Evolutionary conservation across 2,797 vertebrate species (phyloP).

Genomic region (Stomatorhinus walkeri): DNA sequence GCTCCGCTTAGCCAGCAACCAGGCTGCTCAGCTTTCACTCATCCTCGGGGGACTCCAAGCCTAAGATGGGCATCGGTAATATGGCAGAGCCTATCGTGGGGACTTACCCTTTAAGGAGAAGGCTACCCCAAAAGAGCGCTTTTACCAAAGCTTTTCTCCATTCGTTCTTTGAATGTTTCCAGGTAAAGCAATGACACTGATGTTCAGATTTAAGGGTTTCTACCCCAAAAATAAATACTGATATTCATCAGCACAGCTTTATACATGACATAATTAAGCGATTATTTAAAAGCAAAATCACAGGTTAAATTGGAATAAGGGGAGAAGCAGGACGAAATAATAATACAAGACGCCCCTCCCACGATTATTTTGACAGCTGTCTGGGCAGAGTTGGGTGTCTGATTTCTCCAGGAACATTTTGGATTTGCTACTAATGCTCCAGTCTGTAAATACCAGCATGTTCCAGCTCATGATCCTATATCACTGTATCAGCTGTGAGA

Average conservation of each 20-base stretch:
- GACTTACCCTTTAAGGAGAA: background rate
- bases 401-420: background rate
- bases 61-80: background rate
- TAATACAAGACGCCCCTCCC: background rate
- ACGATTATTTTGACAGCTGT: background rate
- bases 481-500: background rate
- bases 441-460: background rate
- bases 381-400: background rate
- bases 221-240: background rate
- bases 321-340: background rate
- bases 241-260: background rate
- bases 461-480: background rate
- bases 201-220: background rate
- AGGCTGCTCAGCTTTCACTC: background rate
- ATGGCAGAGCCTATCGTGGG: background rate
- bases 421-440: background rate
- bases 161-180: background rate
- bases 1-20: background rate
- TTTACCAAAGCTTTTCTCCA: background rate
- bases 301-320: background rate
- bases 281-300: background rate
- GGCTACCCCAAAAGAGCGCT: background rate
- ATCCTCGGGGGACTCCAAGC: background rate
- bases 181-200: background rate
- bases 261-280: background rate